Conservation (phyloP, 2,113 vertebrate genomes). For the Nothocercus nigrocapillus region DNA sequence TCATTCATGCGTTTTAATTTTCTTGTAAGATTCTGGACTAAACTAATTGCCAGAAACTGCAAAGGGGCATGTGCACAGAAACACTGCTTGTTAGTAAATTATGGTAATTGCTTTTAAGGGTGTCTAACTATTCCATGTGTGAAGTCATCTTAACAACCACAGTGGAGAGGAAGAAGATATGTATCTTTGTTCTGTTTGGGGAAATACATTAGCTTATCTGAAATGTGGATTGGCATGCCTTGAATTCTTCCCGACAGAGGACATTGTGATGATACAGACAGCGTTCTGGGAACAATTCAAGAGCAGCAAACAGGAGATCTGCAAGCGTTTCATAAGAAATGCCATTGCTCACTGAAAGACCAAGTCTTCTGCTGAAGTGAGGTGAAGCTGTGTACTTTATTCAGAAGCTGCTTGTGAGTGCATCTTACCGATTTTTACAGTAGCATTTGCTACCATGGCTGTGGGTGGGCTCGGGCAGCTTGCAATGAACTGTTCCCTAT, state of each 20-base stretch:
- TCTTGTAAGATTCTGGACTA: conserved; percentile 3
- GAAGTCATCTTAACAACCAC: neutral
- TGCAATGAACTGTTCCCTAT: neutral
- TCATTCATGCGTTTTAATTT: neutral
- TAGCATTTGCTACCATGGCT: neutral
- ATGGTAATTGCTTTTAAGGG: neutral
- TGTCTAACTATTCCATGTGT: neutral
- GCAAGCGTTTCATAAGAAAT: neutral
- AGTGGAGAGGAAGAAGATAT: neutral
- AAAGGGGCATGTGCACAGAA: neutral
- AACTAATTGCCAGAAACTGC: neutral
- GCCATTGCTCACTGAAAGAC: neutral
- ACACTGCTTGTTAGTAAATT: neutral
- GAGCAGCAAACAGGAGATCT: neutral
- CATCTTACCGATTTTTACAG: neutral
- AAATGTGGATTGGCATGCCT: conserved; percentile 23
- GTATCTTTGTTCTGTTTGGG: conserved; percentile 30
- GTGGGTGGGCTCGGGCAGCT: conserved; percentile 5
- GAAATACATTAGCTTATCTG: conserved; percentile 51
- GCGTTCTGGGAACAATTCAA: neutral
- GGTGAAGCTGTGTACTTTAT: neutral
- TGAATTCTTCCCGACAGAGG: conserved; percentile 39
- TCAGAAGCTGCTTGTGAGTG: neutral
- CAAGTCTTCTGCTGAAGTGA: neutral
- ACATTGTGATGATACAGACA: neutral